Evolutionary conservation across 2,888 invertebrate species (phyloP).

Genomic region (Polyommatus iphigenia): DNA sequence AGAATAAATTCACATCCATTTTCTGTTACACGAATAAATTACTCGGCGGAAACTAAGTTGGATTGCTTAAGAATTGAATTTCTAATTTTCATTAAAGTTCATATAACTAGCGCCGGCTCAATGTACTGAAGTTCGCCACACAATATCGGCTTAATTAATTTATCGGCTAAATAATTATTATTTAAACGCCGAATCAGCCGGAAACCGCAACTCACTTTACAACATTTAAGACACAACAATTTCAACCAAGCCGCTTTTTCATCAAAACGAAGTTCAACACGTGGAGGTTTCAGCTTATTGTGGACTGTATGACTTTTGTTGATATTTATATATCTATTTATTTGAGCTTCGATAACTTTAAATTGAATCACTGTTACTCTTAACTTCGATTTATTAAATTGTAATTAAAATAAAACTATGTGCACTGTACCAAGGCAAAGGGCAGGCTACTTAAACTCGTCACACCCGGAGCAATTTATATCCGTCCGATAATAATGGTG

Average conservation of each 20-base stretch:
- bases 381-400: too few relatives aligned
- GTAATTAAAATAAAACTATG: too few relatives aligned
- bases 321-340: too few relatives aligned
- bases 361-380: too few relatives aligned
- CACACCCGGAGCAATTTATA: too few relatives aligned
- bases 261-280: not conserved
- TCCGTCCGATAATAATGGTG: too few relatives aligned
- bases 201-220: slow-evolving; percentile 15
- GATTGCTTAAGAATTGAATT: slow-evolving; percentile 27
- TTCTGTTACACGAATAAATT: slow-evolving; percentile 26
- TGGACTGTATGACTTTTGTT: too few relatives aligned
- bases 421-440: too few relatives aligned
- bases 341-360: too few relatives aligned
- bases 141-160: not conserved
- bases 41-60: slow-evolving; percentile 26
- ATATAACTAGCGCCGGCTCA: not conserved
- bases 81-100: slow-evolving; percentile 29
- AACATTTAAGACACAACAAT: not conserved
- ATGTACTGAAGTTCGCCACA: slow-evolving; percentile 18
- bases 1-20: not conserved
- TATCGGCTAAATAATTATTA: too few relatives aligned
- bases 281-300: not conserved
- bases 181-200: slow-evolving; percentile 16
- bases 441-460: too few relatives aligned
- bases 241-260: not conserved